A percentile compares a stretch with the other conserved stretches of the same genome.
Conservation (phyloP, 2,888 invertebrate genomes). For the Antheraea assamensis region DNA sequence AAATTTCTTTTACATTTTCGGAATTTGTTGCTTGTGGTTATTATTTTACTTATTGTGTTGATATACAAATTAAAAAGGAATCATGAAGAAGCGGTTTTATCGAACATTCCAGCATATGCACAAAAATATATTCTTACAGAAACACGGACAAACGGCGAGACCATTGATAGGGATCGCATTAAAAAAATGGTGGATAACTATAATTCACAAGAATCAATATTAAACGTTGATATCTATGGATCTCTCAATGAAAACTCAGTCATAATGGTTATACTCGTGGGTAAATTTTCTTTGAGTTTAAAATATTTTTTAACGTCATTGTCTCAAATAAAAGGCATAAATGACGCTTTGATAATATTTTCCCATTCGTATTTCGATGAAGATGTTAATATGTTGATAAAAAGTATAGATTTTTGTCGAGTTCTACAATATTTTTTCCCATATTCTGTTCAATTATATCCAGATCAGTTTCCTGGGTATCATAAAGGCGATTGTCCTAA, state of each 20-base stretch:
- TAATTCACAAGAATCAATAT: conserved; percentile 35
- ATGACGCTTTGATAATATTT: conserved; percentile 55
- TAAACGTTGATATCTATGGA: conserved; percentile 46
- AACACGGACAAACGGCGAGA: neutral
- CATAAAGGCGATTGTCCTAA: conserved; percentile 43
- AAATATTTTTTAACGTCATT: conserved; percentile 53
- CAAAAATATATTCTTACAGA: conserved; percentile 31
- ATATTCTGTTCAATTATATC: conserved; percentile 51
- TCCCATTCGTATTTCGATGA: conserved; percentile 55
- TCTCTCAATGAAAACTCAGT: conserved; percentile 41
- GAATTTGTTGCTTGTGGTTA: conserved; percentile 29
- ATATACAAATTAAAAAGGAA: conserved; percentile 26
- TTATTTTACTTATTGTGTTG: conserved; percentile 27
- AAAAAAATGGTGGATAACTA: conserved; percentile 28
- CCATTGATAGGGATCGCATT: conserved; percentile 1
- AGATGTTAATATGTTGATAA: conserved; percentile 44
- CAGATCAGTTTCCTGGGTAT: conserved; percentile 49
- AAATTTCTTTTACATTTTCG: conserved; percentile 23
- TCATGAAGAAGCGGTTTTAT: conserved; percentile 27
- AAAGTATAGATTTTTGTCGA: conserved; percentile 54
- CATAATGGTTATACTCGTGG: conserved; percentile 50
- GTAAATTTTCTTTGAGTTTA: conserved; percentile 42
- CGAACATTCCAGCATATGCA: conserved; percentile 33
- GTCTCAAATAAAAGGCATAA: conserved; percentile 49
- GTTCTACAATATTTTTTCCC: conserved; percentile 62